Percentiles rank a stretch among this genome's conserved stretches.
phyloP scores from a whole-genome alignment of 2,888 invertebrate genomes.

The Ophioninae sp. region DNA sequence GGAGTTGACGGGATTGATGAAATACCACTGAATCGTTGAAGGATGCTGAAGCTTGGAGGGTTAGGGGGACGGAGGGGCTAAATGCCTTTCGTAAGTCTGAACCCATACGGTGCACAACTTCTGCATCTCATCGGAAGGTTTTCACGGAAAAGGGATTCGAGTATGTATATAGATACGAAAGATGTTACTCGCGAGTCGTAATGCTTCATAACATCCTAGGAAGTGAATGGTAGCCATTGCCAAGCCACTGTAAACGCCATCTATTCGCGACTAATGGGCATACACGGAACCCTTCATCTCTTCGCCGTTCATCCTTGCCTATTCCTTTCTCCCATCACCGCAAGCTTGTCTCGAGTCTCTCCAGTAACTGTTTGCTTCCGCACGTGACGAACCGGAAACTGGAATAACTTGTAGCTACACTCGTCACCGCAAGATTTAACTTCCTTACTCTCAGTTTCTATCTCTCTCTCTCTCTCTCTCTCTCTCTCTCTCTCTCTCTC shows the following conservation, averaged over 20 bases:
- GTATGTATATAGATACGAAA: not conserved
- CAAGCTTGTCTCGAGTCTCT: constrained; percentile 34
- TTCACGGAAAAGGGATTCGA: constrained; percentile 67
- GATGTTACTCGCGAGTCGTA: constrained; percentile 63
- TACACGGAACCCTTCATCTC: constrained; percentile 22
- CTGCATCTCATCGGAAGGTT: constrained; percentile 76
- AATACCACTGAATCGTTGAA: not conserved
- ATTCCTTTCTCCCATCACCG: constrained; percentile 18
- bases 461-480: not conserved
- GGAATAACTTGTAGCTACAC: constrained; percentile 48
- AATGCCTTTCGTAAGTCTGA: not conserved
- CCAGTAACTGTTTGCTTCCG: constrained; percentile 47
- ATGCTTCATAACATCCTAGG: constrained; percentile 73
- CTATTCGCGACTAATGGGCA: constrained; percentile 20
- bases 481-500: not conserved
- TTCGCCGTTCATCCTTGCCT: constrained; percentile 13
- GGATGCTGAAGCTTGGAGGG: not conserved
- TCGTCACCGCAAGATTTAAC: constrained; percentile 37
- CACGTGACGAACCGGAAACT: constrained; percentile 56
- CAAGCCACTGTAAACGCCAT: constrained; percentile 40
- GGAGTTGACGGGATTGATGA: not conserved
- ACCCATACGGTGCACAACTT: constrained; percentile 67
- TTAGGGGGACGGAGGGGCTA: no score
- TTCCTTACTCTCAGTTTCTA: not conserved
- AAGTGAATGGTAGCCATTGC: constrained; percentile 35